phyloP scores from a whole-genome alignment of 2,797 vertebrate genomes.

The Orestias chungarensis region DNA sequence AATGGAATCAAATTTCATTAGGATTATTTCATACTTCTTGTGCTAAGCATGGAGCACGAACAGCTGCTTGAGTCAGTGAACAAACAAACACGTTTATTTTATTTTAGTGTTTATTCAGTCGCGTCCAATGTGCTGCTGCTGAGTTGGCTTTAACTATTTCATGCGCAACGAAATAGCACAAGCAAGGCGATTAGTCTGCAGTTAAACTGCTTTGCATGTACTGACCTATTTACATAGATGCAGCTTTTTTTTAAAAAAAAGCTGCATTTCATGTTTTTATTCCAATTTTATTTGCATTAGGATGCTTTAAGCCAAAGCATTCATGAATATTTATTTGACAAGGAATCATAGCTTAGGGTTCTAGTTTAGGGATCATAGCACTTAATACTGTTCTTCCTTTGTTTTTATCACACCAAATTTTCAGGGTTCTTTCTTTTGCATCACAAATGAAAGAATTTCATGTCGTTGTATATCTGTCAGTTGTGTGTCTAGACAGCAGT shows the following conservation, averaged over 20 bases:
- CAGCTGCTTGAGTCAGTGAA: not conserved
- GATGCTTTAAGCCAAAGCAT: too few relatives aligned
- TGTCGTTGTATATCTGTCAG: not conserved
- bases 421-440: not conserved
- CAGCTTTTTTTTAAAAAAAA: not conserved
- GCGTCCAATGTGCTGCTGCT: not conserved
- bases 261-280: not conserved
- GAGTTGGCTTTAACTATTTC: not conserved
- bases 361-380: too few relatives aligned
- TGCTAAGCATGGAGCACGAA: too few relatives aligned
- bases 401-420: too few relatives aligned
- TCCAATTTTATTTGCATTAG: not conserved
- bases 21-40: not conserved
- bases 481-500: not conserved
- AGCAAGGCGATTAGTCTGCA: not conserved
- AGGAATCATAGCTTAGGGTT: too few relatives aligned
- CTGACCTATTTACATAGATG: not conserved
- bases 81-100: not conserved
- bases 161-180: not conserved
- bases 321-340: not conserved
- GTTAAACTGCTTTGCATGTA: not conserved
- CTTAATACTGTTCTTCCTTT: too few relatives aligned
- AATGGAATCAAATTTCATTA: too few relatives aligned
- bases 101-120: not conserved
- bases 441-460: not conserved